phyloP scores from a whole-genome alignment of 2,113 vertebrate species.

The Oryctolagus cuniculus region mOryCun1.1 NC_091445.1:4760501-4761000 shows the following conservation, averaged over 20 bases:
- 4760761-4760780: not conserved
- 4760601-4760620: too few relatives aligned
- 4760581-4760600: too few relatives aligned
- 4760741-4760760: not conserved
- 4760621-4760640: too few relatives aligned
- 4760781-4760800: not conserved
- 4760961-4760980: not conserved
- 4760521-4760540: too few relatives aligned
- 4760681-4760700: not conserved
- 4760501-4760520: too few relatives aligned
- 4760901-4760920: not conserved
- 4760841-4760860: not conserved
- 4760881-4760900: not conserved
- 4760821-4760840: not conserved
- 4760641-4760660: too few relatives aligned
- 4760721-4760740: not conserved
- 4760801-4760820: not conserved
- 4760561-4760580: too few relatives aligned
- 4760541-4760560: too few relatives aligned
- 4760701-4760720: not conserved
- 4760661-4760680: too few relatives aligned
- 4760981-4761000: not conserved
- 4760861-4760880: not conserved
- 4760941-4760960: not conserved
- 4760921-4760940: not conserved